These are phyloP conservation scores for Archegozetes longisetosus DNA, from an alignment of 1,140 invertebrate species.

Conservation along the genomic window DNA sequence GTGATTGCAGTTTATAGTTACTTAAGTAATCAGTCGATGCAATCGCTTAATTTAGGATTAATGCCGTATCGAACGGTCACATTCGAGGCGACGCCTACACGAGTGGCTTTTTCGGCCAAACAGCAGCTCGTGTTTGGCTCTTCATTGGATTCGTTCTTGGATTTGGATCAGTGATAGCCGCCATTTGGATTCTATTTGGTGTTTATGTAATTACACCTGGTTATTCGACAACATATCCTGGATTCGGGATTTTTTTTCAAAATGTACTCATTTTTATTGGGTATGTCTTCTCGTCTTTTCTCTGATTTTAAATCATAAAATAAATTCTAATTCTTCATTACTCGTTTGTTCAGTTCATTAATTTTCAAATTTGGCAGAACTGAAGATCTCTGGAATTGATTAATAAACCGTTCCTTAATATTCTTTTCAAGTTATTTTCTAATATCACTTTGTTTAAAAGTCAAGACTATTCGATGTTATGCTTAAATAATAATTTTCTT, in stretches of 20 bases:
- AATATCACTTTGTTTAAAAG: no score
- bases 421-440: no score
- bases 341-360: conserved; percentile 39
- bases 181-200: conserved; percentile 86
- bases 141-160: conserved; percentile 91
- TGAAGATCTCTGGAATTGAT: conserved; percentile 55
- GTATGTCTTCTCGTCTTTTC: conserved; percentile 21
- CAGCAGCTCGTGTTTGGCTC: conserved; percentile 78
- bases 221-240: conserved; percentile 35
- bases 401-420: no score
- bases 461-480: no score
- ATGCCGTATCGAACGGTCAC: conserved; percentile 88
- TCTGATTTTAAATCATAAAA: neutral
- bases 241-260: conserved; percentile 81
- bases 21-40: neutral
- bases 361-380: conserved; percentile 86
- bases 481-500: no score
- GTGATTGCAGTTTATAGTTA: conserved; percentile 1
- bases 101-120: conserved; percentile 68
- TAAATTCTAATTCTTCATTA: conserved; percentile 20
- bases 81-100: conserved; percentile 70
- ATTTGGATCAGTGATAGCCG: conserved; percentile 84
- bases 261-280: conserved; percentile 84
- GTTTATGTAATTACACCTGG: conserved; percentile 32
- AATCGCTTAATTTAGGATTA: conserved; percentile 46